Evolutionary conservation across 1,140 invertebrate species (phyloP).

Genomic region (Mizuhopecten yessoensis): DNA sequence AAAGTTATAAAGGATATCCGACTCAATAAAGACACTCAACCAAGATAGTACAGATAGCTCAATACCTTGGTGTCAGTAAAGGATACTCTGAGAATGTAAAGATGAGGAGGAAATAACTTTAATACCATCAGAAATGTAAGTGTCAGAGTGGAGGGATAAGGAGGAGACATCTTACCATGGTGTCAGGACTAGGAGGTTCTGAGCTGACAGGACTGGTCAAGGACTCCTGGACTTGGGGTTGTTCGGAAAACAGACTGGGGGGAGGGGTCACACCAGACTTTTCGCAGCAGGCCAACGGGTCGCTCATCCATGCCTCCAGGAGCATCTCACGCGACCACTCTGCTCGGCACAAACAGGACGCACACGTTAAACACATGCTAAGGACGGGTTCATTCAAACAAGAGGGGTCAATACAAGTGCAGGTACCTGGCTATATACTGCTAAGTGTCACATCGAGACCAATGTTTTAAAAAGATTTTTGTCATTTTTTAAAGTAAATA

Average conservation of each 20-base stretch:
- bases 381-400: background rate
- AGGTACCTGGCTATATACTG: background rate
- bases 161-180: background rate
- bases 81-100: too few species aligned
- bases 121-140: too few species aligned
- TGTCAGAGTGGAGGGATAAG: too few species aligned
- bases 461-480: too few species aligned
- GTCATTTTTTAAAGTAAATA: too few species aligned
- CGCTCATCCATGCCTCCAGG: constrained; percentile 89
- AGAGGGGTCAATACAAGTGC: background rate
- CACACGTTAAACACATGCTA: constrained; percentile 41
- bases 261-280: constrained; percentile 88
- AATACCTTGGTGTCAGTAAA: too few species aligned
- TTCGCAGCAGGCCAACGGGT: constrained; percentile 88
- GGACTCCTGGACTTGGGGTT: constrained; percentile 76
- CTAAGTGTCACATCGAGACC: too few species aligned
- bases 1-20: too few species aligned
- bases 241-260: constrained; percentile 80
- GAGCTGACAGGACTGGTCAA: constrained; percentile 71
- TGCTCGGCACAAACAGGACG: constrained; percentile 75
- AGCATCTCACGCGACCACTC: constrained; percentile 90
- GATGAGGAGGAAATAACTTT: too few species aligned
- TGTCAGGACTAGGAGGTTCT: constrained; percentile 61
- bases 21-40: too few species aligned
- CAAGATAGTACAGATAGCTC: too few species aligned